phyloP scores from a whole-genome alignment of 2,888 invertebrate genomes.

The Dilophus febrilis region DNA sequence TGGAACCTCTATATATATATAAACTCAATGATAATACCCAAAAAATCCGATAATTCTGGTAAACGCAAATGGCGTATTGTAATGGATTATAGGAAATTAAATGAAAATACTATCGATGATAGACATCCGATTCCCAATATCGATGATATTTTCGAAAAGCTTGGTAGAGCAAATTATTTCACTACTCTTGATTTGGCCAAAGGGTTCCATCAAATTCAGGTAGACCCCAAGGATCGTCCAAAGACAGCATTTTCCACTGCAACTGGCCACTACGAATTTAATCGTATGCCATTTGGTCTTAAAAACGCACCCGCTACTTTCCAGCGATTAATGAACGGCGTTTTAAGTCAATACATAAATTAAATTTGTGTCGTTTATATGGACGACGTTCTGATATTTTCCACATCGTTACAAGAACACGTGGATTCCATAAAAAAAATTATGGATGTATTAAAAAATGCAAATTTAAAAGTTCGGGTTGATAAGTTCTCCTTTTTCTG shows the following conservation, averaged over 20 bases:
- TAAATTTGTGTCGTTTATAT: slow-evolving; percentile 14
- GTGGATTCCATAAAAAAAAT: slow-evolving; percentile 6
- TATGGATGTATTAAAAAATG: slow-evolving; percentile 1
- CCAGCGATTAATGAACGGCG: slow-evolving; percentile 18
- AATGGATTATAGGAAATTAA: slow-evolving; percentile 14
- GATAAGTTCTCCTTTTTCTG: too few species aligned
- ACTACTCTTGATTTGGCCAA: slow-evolving; percentile 13
- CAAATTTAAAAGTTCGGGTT: slow-evolving; percentile 9
- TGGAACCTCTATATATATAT: too few species aligned
- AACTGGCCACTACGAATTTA: slow-evolving; percentile 18
- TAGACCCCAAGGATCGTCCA: slow-evolving; percentile 11
- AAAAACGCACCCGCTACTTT: slow-evolving; percentile 22
- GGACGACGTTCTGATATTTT: too few species aligned
- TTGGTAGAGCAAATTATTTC: slow-evolving; percentile 13
- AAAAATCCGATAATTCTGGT: too few species aligned
- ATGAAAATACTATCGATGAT: slow-evolving; percentile 10
- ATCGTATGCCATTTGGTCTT: slow-evolving; percentile 19
- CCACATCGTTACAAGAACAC: slow-evolving; percentile 10
- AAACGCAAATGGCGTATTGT: slow-evolving; percentile 16
- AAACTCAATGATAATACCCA: too few species aligned
- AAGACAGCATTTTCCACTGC: slow-evolving; percentile 18
- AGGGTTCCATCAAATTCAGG: slow-evolving; percentile 16
- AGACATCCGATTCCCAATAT: slow-evolving; percentile 11
- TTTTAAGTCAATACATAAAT: too few species aligned
- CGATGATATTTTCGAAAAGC: slow-evolving; percentile 13